phyloP scores from a whole-genome alignment of 2,888 invertebrate genomes.

The Cantharis rustica region DNA sequence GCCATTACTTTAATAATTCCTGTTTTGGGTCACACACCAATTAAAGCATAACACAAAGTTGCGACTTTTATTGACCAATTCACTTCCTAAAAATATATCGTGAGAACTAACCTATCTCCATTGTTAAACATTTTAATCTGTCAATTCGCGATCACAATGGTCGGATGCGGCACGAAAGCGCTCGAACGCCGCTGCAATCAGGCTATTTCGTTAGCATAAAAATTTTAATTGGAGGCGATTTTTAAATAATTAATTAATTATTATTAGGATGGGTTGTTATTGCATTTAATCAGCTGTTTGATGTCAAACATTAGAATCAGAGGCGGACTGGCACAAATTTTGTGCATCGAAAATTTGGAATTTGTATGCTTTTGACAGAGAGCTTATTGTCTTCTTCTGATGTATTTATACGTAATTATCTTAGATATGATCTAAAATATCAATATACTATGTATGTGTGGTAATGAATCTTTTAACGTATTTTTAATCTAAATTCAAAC shows the following conservation, averaged over 20 bases:
- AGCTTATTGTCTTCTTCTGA: too few species aligned
- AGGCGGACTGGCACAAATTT: background rate
- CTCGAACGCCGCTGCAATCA: background rate
- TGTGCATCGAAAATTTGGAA: background rate
- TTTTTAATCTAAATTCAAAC: too few species aligned
- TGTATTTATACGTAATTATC: too few species aligned
- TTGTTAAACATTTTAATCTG: constrained; percentile 36
- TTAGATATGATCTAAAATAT: too few species aligned
- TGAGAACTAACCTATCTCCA: constrained; percentile 45
- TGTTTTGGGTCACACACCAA: background rate
- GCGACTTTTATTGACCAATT: constrained; percentile 6
- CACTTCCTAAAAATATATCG: constrained; percentile 24
- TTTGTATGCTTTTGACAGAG: too few species aligned
- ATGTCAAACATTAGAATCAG: background rate
- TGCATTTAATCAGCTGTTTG: background rate
- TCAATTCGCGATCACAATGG: background rate
- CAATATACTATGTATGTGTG: too few species aligned
- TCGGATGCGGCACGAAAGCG: background rate
- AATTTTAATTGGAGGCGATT: background rate
- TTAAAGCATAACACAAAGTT: constrained; percentile 7
- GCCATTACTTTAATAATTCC: constrained; percentile 58
- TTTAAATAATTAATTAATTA: background rate
- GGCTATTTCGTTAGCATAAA: background rate
- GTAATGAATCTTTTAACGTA: too few species aligned
- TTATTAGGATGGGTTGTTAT: background rate